phyloP scores from a whole-genome alignment of 2,797 vertebrate genomes.

The Simalia tracyae region DNA sequence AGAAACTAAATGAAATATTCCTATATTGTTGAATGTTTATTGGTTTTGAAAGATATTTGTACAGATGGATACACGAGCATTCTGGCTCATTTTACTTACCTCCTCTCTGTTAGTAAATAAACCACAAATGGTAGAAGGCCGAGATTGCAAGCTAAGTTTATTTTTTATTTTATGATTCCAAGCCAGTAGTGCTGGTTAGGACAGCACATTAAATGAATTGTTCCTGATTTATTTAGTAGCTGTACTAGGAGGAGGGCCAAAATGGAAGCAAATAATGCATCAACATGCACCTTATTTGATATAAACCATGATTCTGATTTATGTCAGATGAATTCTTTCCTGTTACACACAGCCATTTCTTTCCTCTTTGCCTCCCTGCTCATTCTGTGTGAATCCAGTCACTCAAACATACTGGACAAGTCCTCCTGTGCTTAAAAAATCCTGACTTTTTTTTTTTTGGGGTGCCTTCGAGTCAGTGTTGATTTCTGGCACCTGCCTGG shows the following conservation, averaged over 20 bases:
- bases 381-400: neutral
- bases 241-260: neutral
- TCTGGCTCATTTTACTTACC: neutral
- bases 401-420: neutral
- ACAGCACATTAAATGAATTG: neutral
- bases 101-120: neutral
- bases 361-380: neutral
- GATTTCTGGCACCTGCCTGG: neutral
- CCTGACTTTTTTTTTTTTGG: neutral
- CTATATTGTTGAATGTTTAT: conserved; percentile 19
- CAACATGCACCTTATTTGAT: neutral
- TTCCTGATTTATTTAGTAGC: neutral
- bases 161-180: neutral
- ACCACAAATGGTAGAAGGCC: neutral
- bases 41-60: neutral
- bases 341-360: neutral
- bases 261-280: neutral
- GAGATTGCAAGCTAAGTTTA: neutral
- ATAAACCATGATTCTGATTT: neutral
- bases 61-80: neutral
- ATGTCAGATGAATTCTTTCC: neutral
- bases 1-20: neutral
- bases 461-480: neutral
- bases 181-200: neutral
- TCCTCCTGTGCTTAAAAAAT: neutral